A percentile compares a stretch with the other conserved stretches of the same genome.
Conservation (phyloP, 1,140 invertebrate species). For the Danaus plexippus region DNA sequence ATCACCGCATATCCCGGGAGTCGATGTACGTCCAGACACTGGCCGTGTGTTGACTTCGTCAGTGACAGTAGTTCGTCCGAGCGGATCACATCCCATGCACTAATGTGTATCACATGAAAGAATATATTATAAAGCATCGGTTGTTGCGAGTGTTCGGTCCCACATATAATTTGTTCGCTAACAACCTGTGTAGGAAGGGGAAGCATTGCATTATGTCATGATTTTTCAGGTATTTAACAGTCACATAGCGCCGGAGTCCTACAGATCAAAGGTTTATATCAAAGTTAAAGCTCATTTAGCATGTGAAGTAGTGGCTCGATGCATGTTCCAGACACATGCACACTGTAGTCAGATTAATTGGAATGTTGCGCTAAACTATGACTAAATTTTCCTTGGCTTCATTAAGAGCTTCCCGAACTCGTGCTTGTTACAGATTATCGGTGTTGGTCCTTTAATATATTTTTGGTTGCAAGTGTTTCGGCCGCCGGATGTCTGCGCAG, state of each 20-base stretch:
- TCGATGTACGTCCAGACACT: no score
- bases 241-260: conserved; percentile 90
- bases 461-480: no score
- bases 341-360: conserved; percentile 4
- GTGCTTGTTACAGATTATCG: conserved; percentile 17
- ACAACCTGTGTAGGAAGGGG: conserved; percentile 26
- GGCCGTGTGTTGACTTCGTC: no score
- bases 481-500: no score
- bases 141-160: background rate
- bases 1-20: no score
- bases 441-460: conserved; percentile 16
- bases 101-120: no score
- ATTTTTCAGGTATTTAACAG: conserved; percentile 90
- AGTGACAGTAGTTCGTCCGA: no score
- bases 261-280: conserved; percentile 87
- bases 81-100: no score
- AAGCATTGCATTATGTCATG: conserved; percentile 65
- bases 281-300: conserved; percentile 64
- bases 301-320: conserved; percentile 43
- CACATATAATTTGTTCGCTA: background rate
- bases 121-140: background rate
- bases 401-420: background rate
- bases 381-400: background rate
- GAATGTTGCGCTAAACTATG: conserved; percentile 17
- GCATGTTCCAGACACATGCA: no score